Base-by-base conservation (phyloP, 1,140 invertebrate genomes). In the Melitaea cinxia region DNA sequence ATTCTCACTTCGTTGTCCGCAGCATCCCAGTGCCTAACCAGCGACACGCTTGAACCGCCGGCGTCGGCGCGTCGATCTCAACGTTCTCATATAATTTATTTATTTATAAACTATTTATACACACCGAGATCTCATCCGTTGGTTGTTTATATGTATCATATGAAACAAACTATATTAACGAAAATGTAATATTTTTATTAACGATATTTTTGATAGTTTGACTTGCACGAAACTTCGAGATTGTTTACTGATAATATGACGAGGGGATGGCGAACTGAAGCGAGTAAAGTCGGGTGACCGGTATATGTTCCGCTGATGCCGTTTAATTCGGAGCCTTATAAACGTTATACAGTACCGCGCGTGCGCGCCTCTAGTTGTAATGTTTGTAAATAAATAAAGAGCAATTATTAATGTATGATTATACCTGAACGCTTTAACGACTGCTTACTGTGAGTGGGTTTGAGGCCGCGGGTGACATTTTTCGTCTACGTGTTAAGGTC, bases 1-100 rank as follows among this genome's bases (percentile, higher is more conserved):
- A n/a, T n/a, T n/a, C n/a, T n/a, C n/a, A n/a, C n/a, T n/a, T n/a
- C n/a, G n/a, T 64, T 63, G 7, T 73, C 71, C 75, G 55, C 82
- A 88, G 85, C 55, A 84, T 88, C 42, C 82, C 85, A 56, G 85
- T 88, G 56, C 85, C 85, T 28, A 86, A 77, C 72, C 85, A 85
- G 57, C 82, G 85, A 37, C 85, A 88, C 62, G 77, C 79, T 45
- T 88, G 42, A 47, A 68, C 62, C 64, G 49, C 23, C 63, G 57
- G 12, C 58, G 15, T 1, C 28, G 21, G 30, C 45, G 23, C 24
- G 9, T n/a, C 37, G 54, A 60, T 60, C 57, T 60, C 57, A 60
- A 50, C 57, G 23, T 30, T 17, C 53, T 37, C 15, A 57, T 57
- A 42, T 39, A 39, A 42, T 12, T 42, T 57, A 42, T 28, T 57